Base-by-base conservation (phyloP, 2,113 vertebrate genomes). In the Grammomys dolichurus region DNA sequence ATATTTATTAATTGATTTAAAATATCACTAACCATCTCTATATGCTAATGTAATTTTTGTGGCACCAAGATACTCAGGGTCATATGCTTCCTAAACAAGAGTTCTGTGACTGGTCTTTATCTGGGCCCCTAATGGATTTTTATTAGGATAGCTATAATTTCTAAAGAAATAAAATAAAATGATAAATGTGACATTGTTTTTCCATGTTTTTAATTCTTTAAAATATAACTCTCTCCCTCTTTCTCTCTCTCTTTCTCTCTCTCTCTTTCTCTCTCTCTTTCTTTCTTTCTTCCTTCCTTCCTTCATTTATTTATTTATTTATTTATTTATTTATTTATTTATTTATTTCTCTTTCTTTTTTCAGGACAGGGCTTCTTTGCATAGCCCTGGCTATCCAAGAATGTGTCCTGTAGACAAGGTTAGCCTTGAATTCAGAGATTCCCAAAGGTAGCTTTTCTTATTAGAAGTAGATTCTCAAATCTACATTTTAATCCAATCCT, bases 131-230 rank as follows among this genome's bases (percentile, higher is more conserved):
- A 87, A n/a, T 87, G 46, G 48, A 87, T 26, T 51, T 70, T 87
- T 72, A 28, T 56, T 56, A 72, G 28, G 12, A 60, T 60, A 56
- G 40, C 22, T 40, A 28, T 84, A 81, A 60, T 93, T 85, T 89
- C 31, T 36, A 92, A 82, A 87, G 58, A 88, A 36, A 84, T 72
- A 17, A 33, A 87, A n/a, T 22, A 56, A 81, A 81, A 10, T 76
- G 36, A 90, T 67, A 69, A 76, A 43, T 87, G 19, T 76, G 28
- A 26, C 51, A 84, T 95, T 91, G 48, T 91, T 90, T 94, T 86
- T 63, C 81, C 26, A 67, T 43, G 26, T 85, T 89, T 86, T 12
- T 5, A 93, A 91, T 73, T 73, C 9, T 93, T 78, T 90, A 77
- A n/a, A 77, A 78, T 48, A 33, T 17, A 51, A 26, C 28, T 51